Percentiles rank a stretch among this genome's conserved stretches.
Evolutionary conservation across 92 coral and sea anemone genomes (phyloP).

Genomic region (Parazoanthus atlanticus): DNA sequence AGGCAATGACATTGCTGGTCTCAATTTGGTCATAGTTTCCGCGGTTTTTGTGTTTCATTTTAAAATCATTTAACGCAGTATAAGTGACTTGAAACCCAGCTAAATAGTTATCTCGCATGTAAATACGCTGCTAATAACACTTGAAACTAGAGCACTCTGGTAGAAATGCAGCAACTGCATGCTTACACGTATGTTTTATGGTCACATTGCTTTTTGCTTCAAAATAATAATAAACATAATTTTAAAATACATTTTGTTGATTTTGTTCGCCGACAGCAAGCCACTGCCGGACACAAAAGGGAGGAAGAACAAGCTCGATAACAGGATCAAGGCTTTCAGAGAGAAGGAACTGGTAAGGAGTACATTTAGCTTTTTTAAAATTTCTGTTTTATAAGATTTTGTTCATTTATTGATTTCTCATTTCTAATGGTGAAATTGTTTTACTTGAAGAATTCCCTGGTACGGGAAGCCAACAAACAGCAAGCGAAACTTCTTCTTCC

Average conservation of each 20-base stretch:
- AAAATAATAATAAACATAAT: background rate
- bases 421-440: background rate
- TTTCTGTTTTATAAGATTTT: background rate
- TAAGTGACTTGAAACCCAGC: no score
- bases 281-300: slow-evolving; percentile 50
- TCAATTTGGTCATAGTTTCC: no score
- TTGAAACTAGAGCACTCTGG: no score
- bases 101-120: no score
- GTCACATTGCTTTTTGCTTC: background rate
- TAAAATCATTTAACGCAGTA: no score
- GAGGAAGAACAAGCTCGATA: slow-evolving; percentile 71
- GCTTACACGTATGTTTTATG: no score
- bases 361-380: background rate
- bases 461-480: slow-evolving; percentile 10
- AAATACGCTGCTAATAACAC: no score
- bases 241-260: no score
- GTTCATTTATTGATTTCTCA: background rate
- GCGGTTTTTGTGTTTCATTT: no score
- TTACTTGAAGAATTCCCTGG: background rate
- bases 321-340: slow-evolving; percentile 65
- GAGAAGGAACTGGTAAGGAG: slow-evolving; percentile 74
- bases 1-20: no score
- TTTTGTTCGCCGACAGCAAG: slow-evolving; percentile 22
- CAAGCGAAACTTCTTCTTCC: slow-evolving; percentile 26
- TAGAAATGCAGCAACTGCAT: no score